Conservation (phyloP, 2,888 invertebrate species). For the Adelognathus sp. region DNA sequence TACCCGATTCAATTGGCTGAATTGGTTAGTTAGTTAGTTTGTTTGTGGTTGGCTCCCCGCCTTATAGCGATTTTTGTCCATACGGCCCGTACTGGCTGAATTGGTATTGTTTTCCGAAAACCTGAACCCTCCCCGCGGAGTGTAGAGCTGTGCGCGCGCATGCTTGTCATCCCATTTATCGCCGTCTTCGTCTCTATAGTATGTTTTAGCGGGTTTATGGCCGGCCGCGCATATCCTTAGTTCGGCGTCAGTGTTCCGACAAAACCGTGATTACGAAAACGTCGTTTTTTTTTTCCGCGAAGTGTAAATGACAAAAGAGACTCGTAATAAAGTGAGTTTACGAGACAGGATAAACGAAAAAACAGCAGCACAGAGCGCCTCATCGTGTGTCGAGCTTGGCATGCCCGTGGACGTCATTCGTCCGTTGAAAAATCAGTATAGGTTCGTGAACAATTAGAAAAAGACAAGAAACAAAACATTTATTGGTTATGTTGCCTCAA, state of each 20-base stretch:
- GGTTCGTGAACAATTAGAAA: constrained; percentile 55
- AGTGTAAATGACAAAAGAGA: constrained; percentile 4
- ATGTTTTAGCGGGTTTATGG: neutral
- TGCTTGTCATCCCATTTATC: too few species aligned
- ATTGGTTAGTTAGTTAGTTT: too few species aligned
- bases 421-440: constrained; percentile 51
- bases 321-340: constrained; percentile 12
- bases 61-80: too few species aligned
- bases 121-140: too few species aligned
- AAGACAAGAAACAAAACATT: constrained; percentile 58
- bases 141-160: too few species aligned
- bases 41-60: too few species aligned
- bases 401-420: constrained; percentile 5
- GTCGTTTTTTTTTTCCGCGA: constrained; percentile 20
- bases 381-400: neutral
- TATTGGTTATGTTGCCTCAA: constrained; percentile 63
- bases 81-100: too few species aligned
- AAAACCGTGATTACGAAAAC: constrained; percentile 54
- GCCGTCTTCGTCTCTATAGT: too few species aligned
- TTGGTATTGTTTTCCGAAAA: too few species aligned
- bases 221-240: neutral
- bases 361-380: neutral
- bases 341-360: constrained; percentile 20
- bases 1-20: too few species aligned
- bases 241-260: constrained; percentile 60